phyloP scores from a whole-genome alignment of 1,140 invertebrate species.

The Polypedilum vanderplanki region DNA sequence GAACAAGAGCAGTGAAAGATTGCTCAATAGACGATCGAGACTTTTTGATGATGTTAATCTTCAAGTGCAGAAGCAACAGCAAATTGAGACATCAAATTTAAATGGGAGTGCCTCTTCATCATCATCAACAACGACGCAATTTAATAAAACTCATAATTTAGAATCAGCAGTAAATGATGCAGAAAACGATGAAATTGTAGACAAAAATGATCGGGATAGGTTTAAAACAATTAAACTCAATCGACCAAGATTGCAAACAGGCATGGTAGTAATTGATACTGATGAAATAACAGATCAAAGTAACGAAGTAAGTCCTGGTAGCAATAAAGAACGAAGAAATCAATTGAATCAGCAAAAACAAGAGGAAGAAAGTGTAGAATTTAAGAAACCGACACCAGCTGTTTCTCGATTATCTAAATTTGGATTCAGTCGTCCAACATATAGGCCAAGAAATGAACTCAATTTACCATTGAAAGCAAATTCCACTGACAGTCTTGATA shows the following conservation, averaged over 20 bases:
- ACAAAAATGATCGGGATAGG: constrained; percentile 39
- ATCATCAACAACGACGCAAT: constrained; percentile 35
- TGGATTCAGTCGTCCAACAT: not conserved
- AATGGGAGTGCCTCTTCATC: constrained; percentile 30
- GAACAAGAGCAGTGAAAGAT: constrained; percentile 35
- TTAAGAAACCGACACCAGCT: not conserved
- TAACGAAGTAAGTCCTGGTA: not conserved
- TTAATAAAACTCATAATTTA: constrained; percentile 34
- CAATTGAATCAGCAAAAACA: constrained; percentile 13
- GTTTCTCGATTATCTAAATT: not conserved
- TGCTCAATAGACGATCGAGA: constrained; percentile 40
- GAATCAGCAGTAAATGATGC: constrained; percentile 33
- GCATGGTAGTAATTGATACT: not conserved
- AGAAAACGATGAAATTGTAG: constrained; percentile 21
- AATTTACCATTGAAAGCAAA: constrained; percentile 14
- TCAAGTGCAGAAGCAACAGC: constrained; percentile 14
- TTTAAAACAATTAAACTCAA: constrained; percentile 43
- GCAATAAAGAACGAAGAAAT: constrained; percentile 14
- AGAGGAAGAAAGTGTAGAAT: not conserved
- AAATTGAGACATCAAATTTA: constrained; percentile 2
- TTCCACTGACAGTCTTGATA: constrained; percentile 22
- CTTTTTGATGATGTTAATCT: constrained; percentile 40
- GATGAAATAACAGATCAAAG: not conserved
- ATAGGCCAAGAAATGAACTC: not conserved
- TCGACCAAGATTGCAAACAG: constrained; percentile 34